phyloP scores from a whole-genome alignment of 2,113 vertebrate species.

The Tapirus terrestris region DNA sequence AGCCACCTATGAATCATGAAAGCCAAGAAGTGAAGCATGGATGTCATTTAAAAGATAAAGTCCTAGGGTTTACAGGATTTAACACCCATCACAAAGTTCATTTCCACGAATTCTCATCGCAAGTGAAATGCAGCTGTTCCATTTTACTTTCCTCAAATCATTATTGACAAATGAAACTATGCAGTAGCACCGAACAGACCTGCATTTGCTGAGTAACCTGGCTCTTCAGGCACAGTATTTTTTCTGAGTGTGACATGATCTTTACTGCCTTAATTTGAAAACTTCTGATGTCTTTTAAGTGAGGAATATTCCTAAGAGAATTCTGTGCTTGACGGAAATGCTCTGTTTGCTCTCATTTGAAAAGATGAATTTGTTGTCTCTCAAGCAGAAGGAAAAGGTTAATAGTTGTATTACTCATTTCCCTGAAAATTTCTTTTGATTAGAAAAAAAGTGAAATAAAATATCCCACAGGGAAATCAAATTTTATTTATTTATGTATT shows the following conservation, averaged over 20 bases:
- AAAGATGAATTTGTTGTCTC: slow-evolving; percentile 12
- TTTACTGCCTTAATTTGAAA: slow-evolving; percentile 3
- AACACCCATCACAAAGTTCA: slow-evolving; percentile 74
- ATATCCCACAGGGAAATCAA: neutral
- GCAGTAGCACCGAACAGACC: neutral
- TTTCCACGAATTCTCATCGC: slow-evolving; percentile 69
- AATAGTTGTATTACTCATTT: neutral
- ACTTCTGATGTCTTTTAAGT: neutral
- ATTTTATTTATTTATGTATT: slow-evolving; percentile 33
- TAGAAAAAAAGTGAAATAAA: slow-evolving; percentile 1
- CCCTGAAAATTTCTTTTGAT: slow-evolving; percentile 2
- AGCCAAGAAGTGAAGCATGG: slow-evolving; percentile 80
- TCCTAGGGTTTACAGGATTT: slow-evolving; percentile 77
- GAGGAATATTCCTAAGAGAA: slow-evolving; percentile 16
- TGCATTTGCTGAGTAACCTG: slow-evolving; percentile 43
- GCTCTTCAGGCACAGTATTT: neutral
- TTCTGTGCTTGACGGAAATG: neutral
- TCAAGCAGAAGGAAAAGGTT: slow-evolving; percentile 10
- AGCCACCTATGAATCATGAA: slow-evolving; percentile 81
- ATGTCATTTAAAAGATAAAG: slow-evolving; percentile 79
- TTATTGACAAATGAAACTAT: slow-evolving; percentile 72
- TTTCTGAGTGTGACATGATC: slow-evolving; percentile 10
- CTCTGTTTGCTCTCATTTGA: slow-evolving; percentile 47
- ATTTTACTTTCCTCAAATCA: slow-evolving; percentile 72
- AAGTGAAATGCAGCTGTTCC: slow-evolving; percentile 59